Percentiles rank a stretch among this genome's conserved stretches.
phyloP scores from a whole-genome alignment of 1,140 invertebrate species.

The Chymomyza costata region DNA sequence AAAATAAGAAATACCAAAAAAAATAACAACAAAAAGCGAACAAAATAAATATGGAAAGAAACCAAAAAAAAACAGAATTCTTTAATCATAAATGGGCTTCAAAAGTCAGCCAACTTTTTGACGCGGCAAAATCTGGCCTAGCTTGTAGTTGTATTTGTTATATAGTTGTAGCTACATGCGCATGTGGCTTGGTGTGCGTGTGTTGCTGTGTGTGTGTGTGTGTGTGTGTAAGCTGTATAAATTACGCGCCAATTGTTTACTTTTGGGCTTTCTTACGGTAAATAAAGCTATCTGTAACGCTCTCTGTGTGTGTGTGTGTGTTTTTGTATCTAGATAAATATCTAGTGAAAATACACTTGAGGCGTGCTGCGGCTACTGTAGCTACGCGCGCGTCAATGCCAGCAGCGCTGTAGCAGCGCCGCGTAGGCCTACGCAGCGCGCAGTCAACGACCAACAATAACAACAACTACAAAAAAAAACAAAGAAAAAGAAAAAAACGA shows the following conservation, averaged over 20 bases:
- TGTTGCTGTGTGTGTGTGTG: neutral
- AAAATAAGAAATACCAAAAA: too few relatives aligned
- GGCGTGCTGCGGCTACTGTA: constrained; percentile 64
- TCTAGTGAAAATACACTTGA: constrained; percentile 64
- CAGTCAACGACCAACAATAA: constrained; percentile 45
- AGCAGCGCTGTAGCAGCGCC: constrained; percentile 20
- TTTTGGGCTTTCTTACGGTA: constrained; percentile 8
- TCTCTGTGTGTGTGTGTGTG: constrained; percentile 3
- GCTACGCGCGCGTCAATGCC: constrained; percentile 32
- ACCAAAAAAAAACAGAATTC: too few relatives aligned
- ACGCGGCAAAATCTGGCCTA: too few relatives aligned
- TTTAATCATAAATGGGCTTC: too few relatives aligned
- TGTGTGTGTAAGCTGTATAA: neutral
- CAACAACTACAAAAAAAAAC: constrained; percentile 22
- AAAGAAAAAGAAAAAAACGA: constrained; percentile 23
- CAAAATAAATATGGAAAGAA: too few relatives aligned
- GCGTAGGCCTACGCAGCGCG: constrained; percentile 24
- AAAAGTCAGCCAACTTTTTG: too few relatives aligned
- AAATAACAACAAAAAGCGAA: too few relatives aligned
- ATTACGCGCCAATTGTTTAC: constrained; percentile 22
- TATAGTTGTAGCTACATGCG: neutral
- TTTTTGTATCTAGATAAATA: constrained; percentile 8
- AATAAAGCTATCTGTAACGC: neutral
- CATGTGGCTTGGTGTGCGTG: too few relatives aligned
- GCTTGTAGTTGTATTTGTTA: neutral